Conservation (phyloP, 2,113 vertebrate species). For the Eidolon helvum region DNA sequence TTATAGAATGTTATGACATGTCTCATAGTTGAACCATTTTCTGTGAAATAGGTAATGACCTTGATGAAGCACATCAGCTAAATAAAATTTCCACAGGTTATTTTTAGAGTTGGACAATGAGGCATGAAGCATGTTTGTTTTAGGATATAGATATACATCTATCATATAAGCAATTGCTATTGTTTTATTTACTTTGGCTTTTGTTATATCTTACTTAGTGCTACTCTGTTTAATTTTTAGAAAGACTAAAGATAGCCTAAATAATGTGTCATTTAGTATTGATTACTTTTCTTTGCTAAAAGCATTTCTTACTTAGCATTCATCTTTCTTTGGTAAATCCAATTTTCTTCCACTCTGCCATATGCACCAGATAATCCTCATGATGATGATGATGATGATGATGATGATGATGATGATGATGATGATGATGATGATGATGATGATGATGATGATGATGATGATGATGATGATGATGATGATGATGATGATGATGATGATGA, state of each 20-base stretch:
- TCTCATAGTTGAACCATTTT: not conserved
- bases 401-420: not conserved
- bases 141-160: not conserved
- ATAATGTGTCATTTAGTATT: not conserved
- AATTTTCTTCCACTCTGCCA: not conserved
- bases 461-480: not conserved
- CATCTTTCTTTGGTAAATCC: not conserved
- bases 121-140: not conserved
- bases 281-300: not conserved
- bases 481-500: not conserved
- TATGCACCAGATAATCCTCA: not conserved
- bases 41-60: not conserved
- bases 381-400: not conserved
- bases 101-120: not conserved
- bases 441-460: not conserved
- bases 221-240: not conserved
- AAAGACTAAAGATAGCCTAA: not conserved
- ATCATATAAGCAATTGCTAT: not conserved
- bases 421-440: not conserved
- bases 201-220: not conserved
- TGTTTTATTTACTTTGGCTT: not conserved
- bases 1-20: not conserved
- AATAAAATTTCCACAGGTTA: not conserved
- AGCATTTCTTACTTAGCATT: not conserved
- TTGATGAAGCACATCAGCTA: not conserved